A percentile compares a stretch with the other conserved stretches of the same genome.
Evolutionary conservation across 2,888 invertebrate species (phyloP).

Genomic region (Nasonia oneida): DNA sequence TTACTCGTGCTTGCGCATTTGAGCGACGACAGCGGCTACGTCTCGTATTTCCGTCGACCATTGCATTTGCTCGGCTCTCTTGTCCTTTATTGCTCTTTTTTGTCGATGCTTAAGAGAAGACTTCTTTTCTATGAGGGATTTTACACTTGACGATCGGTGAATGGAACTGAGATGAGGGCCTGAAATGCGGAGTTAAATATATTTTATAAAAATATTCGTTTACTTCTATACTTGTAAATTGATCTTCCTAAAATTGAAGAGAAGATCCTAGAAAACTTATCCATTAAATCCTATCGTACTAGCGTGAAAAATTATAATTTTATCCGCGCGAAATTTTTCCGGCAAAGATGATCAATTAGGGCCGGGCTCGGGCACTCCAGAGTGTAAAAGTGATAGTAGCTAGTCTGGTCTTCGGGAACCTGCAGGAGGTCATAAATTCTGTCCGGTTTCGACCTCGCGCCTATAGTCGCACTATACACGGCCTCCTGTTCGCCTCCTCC

Average conservation of each 20-base stretch:
- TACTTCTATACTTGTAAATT: no score
- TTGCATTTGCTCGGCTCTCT: not conserved
- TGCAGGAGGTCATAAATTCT: constrained; percentile 28
- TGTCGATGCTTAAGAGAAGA: not conserved
- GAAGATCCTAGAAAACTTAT: no score
- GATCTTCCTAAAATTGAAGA: no score
- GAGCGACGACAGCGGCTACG: not conserved
- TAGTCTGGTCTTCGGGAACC: not conserved
- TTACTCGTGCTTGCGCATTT: not conserved
- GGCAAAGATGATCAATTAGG: constrained; percentile 46
- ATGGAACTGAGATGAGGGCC: not conserved
- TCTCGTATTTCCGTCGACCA: constrained; percentile 8
- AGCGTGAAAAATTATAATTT: not conserved
- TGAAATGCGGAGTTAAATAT: not conserved
- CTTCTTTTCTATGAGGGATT: not conserved
- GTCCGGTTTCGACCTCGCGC: not conserved
- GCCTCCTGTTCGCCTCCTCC: not conserved
- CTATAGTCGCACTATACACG: not conserved
- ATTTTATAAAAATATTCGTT: not conserved
- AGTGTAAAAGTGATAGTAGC: not conserved
- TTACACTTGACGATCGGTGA: not conserved
- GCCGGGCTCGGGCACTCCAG: not conserved
- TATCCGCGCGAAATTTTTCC: constrained; percentile 8
- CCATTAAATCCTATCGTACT: not conserved
- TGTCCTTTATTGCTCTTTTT: not conserved